Percentiles rank a stretch among this genome's conserved stretches.
Evolutionary conservation across 2,888 invertebrate species (phyloP).

Genomic region (Agrotis ipsilon): DNA sequence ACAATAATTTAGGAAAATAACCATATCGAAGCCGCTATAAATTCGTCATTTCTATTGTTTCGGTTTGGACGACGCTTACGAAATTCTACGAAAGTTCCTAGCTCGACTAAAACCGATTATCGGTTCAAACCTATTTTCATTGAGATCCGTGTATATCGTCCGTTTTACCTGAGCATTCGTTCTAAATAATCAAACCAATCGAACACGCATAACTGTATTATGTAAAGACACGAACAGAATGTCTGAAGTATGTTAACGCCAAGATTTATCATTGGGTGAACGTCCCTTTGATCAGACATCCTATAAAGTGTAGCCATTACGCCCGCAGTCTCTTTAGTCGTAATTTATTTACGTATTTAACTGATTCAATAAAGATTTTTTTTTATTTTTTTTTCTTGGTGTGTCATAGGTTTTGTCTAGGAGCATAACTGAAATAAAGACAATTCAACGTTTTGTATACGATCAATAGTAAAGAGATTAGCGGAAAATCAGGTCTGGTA

Average conservation of each 20-base stretch:
- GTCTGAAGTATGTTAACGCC: constrained; percentile 26
- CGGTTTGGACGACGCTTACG: too few relatives aligned
- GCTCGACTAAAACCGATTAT: not conserved
- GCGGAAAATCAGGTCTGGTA: constrained; percentile 23
- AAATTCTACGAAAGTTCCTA: too few relatives aligned
- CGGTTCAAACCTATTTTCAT: not conserved
- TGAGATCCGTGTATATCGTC: not conserved
- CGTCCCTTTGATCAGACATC: constrained; percentile 59
- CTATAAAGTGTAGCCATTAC: constrained; percentile 48
- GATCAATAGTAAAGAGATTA: constrained; percentile 26
- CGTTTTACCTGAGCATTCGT: not conserved
- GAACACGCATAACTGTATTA: constrained; percentile 16
- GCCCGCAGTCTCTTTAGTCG: constrained; percentile 37
- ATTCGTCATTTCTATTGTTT: too few relatives aligned
- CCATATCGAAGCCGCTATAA: too few relatives aligned
- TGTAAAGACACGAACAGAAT: constrained; percentile 64
- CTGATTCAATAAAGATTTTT: constrained; percentile 21
- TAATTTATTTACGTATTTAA: constrained; percentile 52
- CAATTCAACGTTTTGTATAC: constrained; percentile 7
- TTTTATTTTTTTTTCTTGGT: not conserved
- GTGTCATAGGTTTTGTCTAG: constrained; percentile 10
- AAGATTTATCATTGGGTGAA: constrained; percentile 36
- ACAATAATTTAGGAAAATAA: not conserved
- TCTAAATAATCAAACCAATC: constrained; percentile 8
- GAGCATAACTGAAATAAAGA: constrained; percentile 21